phyloP scores from a whole-genome alignment of 2,888 invertebrate genomes.

The Rhogogaster chlorosoma region DNA sequence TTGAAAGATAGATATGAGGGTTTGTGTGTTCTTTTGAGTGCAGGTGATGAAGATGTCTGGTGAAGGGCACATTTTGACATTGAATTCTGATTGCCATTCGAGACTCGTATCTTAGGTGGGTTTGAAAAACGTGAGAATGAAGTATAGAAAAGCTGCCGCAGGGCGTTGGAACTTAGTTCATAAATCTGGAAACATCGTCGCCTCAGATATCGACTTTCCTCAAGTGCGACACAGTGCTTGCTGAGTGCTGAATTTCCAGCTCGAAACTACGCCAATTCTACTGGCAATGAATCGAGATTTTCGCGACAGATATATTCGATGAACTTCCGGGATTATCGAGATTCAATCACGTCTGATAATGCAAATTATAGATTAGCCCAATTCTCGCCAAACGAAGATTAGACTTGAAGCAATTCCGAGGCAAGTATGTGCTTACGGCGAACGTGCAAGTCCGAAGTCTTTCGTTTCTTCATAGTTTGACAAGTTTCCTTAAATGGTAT shows the following conservation, averaged over 20 bases:
- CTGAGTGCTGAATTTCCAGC: not conserved
- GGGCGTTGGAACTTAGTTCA: constrained; percentile 40
- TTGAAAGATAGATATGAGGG: not conserved
- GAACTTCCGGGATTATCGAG: not conserved
- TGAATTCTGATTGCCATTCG: constrained; percentile 33
- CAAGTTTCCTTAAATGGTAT: not conserved
- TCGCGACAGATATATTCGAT: not conserved
- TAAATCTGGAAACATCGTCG: constrained; percentile 47
- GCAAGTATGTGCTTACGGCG: not conserved
- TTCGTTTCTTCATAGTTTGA: not conserved
- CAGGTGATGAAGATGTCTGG: not conserved
- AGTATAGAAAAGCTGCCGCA: constrained; percentile 25
- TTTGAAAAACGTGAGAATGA: constrained; percentile 36
- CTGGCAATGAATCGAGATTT: constrained; percentile 12
- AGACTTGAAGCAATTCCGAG: not conserved
- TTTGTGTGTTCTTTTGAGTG: not conserved
- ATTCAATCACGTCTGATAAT: not conserved
- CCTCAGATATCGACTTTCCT: constrained; percentile 28
- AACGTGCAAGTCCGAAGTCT: not conserved
- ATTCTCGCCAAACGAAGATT: not conserved
- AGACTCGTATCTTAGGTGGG: not conserved
- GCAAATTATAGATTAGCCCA: not conserved
- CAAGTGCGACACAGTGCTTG: not conserved
- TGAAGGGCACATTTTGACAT: constrained; percentile 26
- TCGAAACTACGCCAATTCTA: not conserved